Percentiles rank a stretch among this genome's conserved stretches.
Evolutionary conservation across 2,888 invertebrate species (phyloP).

Genomic region (Strigamia maritima): DNA sequence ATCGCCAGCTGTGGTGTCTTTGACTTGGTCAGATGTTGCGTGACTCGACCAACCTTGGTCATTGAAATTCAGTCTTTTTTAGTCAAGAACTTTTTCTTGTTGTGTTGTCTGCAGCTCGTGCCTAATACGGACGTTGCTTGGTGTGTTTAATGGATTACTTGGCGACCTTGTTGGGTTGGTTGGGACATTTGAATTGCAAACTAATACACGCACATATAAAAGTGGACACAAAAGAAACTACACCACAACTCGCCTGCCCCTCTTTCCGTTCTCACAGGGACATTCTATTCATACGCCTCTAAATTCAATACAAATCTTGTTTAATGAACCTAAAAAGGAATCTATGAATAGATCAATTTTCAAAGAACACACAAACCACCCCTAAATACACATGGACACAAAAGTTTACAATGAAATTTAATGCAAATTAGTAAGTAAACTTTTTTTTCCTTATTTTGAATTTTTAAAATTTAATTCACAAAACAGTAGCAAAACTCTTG

Average conservation of each 20-base stretch:
- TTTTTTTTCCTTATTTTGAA: neutral
- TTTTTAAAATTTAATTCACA: no score
- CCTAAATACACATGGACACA: neutral
- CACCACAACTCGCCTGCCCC: neutral
- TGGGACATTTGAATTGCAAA: slow-evolving; percentile 21
- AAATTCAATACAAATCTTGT: slow-evolving; percentile 18
- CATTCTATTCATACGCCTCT: neutral
- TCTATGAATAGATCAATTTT: neutral
- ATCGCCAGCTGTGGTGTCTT: neutral
- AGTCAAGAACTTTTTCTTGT: slow-evolving; percentile 9
- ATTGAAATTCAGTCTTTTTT: neutral
- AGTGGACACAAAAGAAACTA: slow-evolving; percentile 21
- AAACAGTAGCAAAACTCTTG: no score
- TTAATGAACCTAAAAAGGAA: slow-evolving; percentile 22
- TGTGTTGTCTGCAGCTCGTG: slow-evolving; percentile 1
- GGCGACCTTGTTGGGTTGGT: neutral
- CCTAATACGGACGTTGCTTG: slow-evolving; percentile 26
- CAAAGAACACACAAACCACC: neutral
- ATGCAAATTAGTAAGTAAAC: neutral
- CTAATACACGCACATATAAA: neutral
- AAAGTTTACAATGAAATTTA: neutral
- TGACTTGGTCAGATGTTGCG: slow-evolving; percentile 9
- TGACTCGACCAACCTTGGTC: neutral
- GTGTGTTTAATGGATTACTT: slow-evolving; percentile 21
- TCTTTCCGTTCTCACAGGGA: neutral